Conservation (phyloP, 2,888 invertebrate genomes). For the Rhaphigaster nebulosa region DNA sequence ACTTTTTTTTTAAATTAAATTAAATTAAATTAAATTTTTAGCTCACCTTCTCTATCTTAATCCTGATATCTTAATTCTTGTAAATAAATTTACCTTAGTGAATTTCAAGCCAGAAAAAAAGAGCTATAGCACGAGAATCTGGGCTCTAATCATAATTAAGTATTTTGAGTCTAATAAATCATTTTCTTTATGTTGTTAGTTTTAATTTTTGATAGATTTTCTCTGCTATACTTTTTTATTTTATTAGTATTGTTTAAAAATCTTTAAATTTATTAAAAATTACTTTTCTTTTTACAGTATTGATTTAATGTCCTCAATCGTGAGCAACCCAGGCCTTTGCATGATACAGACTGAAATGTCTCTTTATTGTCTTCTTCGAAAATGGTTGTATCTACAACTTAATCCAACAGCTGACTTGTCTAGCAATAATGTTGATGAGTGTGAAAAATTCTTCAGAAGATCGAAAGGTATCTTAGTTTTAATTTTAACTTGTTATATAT, state of each 20-base stretch:
- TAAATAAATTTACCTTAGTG: no score
- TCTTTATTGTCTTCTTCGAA: constrained; percentile 78
- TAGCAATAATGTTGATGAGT: neutral
- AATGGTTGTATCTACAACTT: constrained; percentile 77
- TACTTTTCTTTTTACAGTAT: constrained; percentile 68
- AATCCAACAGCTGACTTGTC: constrained; percentile 69
- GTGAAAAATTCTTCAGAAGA: constrained; percentile 40
- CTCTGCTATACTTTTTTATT: neutral
- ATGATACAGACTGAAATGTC: constrained; percentile 86
- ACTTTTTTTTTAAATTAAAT: neutral
- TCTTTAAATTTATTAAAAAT: neutral
- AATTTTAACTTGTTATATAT: neutral
- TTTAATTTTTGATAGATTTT: no score
- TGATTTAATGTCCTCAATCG: constrained; percentile 77
- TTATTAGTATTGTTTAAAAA: neutral
- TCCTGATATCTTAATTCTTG: no score
- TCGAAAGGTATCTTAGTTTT: neutral
- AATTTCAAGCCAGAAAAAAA: no score
- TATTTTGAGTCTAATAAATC: neutral
- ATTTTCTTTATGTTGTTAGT: neutral
- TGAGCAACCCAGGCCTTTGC: constrained; percentile 77
- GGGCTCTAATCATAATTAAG: no score
- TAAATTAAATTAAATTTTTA: neutral
- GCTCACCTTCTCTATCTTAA: neutral
- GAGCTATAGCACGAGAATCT: no score